Percentiles rank a stretch among this genome's conserved stretches.
Evolutionary conservation across 1,140 invertebrate genomes (phyloP).

Genomic region (Globodera rostochiensis): DNA sequence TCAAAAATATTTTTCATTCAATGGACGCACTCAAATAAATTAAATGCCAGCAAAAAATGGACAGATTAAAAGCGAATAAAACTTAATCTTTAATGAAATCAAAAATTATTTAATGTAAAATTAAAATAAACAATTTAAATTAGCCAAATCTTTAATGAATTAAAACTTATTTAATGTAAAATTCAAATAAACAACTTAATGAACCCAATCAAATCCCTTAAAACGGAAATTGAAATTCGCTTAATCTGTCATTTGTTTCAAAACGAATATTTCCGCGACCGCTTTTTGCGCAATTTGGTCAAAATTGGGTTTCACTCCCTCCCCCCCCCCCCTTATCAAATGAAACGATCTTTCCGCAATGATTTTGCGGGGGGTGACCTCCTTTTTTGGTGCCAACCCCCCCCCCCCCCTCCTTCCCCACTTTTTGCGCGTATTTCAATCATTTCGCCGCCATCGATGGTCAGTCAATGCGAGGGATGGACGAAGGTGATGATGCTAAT

Average conservation of each 20-base stretch:
- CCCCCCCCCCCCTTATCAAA: background rate
- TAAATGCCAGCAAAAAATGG: too few relatives aligned
- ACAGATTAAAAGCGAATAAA: too few relatives aligned
- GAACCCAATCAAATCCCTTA: too few relatives aligned
- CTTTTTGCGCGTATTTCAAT: constrained; percentile 12
- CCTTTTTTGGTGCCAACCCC: constrained; percentile 3
- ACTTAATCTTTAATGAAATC: too few relatives aligned
- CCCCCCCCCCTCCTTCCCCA: background rate
- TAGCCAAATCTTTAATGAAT: too few relatives aligned
- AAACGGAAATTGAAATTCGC: background rate
- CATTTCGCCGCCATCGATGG: constrained; percentile 1
- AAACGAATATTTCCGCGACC: constrained; percentile 1
- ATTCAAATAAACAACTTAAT: too few relatives aligned
- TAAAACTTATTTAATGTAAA: too few relatives aligned
- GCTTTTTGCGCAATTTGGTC: constrained; percentile 13
- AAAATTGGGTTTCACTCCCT: background rate
- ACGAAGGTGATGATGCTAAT: background rate
- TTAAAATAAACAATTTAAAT: too few relatives aligned
- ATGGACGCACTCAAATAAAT: too few relatives aligned
- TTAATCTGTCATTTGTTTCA: background rate
- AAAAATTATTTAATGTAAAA: too few relatives aligned
- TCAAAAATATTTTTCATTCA: too few relatives aligned
- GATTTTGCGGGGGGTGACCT: constrained; percentile 1
- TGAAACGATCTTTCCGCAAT: constrained; percentile 8
- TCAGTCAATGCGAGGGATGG: background rate